Conservation (phyloP, 2,797 vertebrate species). For the Micropoecilia bifurca region DNA sequence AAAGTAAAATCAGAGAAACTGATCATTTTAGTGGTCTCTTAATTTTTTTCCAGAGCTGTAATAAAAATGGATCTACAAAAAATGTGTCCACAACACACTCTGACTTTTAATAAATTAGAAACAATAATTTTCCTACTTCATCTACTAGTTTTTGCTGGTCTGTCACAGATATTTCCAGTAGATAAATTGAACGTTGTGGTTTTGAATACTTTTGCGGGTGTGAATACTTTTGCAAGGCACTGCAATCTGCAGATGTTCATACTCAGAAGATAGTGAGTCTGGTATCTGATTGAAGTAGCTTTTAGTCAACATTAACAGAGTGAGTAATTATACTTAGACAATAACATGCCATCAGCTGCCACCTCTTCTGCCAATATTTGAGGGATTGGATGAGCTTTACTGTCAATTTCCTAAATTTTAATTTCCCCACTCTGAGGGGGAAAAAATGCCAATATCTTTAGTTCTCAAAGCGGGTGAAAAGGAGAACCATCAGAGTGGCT, state of each 20-base stretch:
- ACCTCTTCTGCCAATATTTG: slow-evolving; percentile 64
- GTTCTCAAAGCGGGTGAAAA: slow-evolving; percentile 32
- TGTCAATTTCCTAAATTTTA: slow-evolving; percentile 58
- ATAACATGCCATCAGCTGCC: slow-evolving; percentile 56
- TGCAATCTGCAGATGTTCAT: slow-evolving; percentile 20
- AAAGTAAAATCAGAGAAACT: no score
- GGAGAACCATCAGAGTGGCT: slow-evolving; percentile 39
- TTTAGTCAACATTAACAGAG: slow-evolving; percentile 59
- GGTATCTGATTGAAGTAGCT: slow-evolving; percentile 42
- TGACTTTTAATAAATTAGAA: background rate
- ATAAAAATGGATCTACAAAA: background rate
- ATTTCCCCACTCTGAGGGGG: slow-evolving; percentile 41
- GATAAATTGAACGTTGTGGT: background rate
- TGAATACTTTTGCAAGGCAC: background rate
- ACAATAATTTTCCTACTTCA: background rate
- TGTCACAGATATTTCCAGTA: background rate
- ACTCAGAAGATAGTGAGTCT: slow-evolving; percentile 24
- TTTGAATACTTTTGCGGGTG: background rate
- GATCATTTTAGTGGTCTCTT: no score
- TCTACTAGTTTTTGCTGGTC: background rate
- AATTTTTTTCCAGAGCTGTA: no score
- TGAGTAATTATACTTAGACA: slow-evolving; percentile 52
- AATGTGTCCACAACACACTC: background rate
- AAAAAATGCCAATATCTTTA: slow-evolving; percentile 36
- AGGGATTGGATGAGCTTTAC: slow-evolving; percentile 58